Base-by-base conservation (phyloP, 2,113 vertebrate species). In the Malurus cyaneus region DNA sequence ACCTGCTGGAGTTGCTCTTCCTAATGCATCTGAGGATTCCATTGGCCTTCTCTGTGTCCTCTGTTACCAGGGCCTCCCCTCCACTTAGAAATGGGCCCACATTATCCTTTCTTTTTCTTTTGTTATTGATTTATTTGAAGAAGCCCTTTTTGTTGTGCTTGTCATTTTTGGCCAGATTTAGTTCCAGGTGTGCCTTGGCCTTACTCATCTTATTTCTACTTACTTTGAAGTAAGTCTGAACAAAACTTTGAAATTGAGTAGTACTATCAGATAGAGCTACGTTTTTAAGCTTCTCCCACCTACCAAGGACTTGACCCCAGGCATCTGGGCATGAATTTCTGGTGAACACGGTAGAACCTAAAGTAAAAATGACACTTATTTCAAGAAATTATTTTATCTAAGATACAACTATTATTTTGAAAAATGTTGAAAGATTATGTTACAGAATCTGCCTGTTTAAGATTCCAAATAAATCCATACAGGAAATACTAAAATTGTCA, bases 401-500 rank as follows among this genome's bases (percentile, higher is more conserved):
- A 54, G 66, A 57, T 50, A 65, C 70, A 73, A 88, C 66, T 49
- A 31, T 12, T 82, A 23, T 34, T 26, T 34, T 73, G 71, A 47
- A 94, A 72, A 89, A 47, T 25, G 7, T 62, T 82, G 39, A 59
- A 88, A 85, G 65, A 57, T 62, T 52, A 59, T 64, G 56, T 81
- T 73, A 46, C 10, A 42, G 64, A 7, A 42, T 92, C 59, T 89
- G 34, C 18, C 28, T 88, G 29, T 80, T 77, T 59, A 80, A 85
- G 46, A 85, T 50, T 61, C 29, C 26, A 18, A 83, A 53, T 57
- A 91, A 82, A 80, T 83, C 71, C 39, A 66, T 73, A 92, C 34
- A 66, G 59, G 36, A 92, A 89, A 62, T 77, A 88, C 24, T 85
- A 73, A 93, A 93, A 88, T 89, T 1, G 1, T 80, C 74, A 44